A percentile compares a stretch with the other conserved stretches of the same genome.
These are phyloP conservation scores for Araneus ventricosus DNA, from an alignment of 1,140 invertebrate genomes.

Conservation along the genomic window DNA sequence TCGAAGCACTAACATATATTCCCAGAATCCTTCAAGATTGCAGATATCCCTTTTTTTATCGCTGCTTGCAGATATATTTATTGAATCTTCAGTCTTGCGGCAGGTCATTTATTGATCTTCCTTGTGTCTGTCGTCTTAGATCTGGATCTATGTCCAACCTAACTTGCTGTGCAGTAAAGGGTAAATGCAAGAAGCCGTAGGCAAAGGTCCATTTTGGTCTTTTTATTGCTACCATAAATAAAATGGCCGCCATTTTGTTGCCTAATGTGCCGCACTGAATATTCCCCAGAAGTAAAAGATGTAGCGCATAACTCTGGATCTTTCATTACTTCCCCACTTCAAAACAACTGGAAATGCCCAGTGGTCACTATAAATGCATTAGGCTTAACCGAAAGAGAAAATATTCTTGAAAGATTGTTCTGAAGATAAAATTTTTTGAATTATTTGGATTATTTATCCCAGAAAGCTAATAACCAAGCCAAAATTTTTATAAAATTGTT, in stretches of 20 bases:
- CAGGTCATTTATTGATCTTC: constrained; percentile 25
- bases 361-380: constrained; percentile 22
- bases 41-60: no score
- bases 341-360: neutral
- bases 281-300: constrained; percentile 49
- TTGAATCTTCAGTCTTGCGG: neutral
- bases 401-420: neutral
- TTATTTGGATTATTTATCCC: no score
- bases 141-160: constrained; percentile 13
- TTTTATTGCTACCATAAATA: constrained; percentile 71
- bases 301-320: constrained; percentile 28
- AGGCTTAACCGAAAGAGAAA: neutral
- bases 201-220: constrained; percentile 39
- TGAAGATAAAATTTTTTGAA: neutral
- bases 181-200: constrained; percentile 25
- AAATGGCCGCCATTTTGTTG: constrained; percentile 49
- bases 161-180: constrained; percentile 27
- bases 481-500: neutral
- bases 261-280: constrained; percentile 38
- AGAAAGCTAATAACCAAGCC: no score
- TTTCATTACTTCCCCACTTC: constrained; percentile 23
- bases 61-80: no score
- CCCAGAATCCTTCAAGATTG: no score
- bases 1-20: no score
- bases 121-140: constrained; percentile 28